Percentiles rank a stretch among this genome's conserved stretches.
Evolutionary conservation across 2,797 vertebrate genomes (phyloP).

Genomic region (Sphaeramia orbicularis): DNA sequence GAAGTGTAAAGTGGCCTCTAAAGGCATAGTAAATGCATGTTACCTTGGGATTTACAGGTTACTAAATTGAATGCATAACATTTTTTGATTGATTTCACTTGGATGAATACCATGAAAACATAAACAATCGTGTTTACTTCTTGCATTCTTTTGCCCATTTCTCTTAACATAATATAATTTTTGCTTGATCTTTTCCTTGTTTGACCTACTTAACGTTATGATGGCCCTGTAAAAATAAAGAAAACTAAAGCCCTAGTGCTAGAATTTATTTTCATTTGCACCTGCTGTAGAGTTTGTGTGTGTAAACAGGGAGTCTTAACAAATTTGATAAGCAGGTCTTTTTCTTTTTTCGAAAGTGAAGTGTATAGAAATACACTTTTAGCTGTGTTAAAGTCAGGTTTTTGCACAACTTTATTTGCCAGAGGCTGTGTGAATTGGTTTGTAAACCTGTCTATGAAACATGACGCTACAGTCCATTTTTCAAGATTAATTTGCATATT

Average conservation of each 20-base stretch:
- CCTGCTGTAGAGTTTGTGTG: slow-evolving; percentile 11
- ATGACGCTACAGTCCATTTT: background rate
- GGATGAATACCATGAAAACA: background rate
- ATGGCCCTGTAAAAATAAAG: background rate
- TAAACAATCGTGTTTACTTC: too few relatives aligned
- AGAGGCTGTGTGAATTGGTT: background rate
- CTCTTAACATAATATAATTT: background rate
- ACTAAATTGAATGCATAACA: slow-evolving; percentile 8
- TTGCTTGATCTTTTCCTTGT: background rate
- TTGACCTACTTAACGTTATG: background rate
- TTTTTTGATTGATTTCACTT: background rate
- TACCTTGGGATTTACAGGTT: slow-evolving; percentile 30
- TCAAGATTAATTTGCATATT: slow-evolving; percentile 1
- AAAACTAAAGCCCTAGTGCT: slow-evolving; percentile 11
- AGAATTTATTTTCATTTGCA: slow-evolving; percentile 39
- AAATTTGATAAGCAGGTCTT: too few relatives aligned
- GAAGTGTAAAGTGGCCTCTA: slow-evolving; percentile 56
- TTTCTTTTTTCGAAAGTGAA: too few relatives aligned
- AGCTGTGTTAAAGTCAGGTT: too few relatives aligned
- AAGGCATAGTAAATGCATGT: slow-evolving; percentile 45
- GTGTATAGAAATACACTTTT: too few relatives aligned
- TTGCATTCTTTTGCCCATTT: background rate
- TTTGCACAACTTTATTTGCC: background rate
- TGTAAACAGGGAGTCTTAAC: too few relatives aligned
- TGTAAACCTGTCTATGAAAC: background rate